Base-by-base conservation (phyloP, 2,797 vertebrate genomes). In the Arnoldichthys spilopterus region DNA sequence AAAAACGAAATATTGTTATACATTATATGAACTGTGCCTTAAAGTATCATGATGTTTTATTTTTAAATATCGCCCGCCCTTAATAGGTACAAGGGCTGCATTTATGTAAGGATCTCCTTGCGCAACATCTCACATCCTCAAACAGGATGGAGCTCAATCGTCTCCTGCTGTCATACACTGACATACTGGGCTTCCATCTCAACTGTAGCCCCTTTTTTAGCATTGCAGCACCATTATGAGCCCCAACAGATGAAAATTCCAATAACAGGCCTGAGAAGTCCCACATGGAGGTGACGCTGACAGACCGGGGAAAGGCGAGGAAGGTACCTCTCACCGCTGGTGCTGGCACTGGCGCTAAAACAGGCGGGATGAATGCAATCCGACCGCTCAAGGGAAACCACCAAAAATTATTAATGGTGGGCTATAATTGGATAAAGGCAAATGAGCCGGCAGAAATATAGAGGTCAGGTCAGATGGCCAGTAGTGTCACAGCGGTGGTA, bases 281-380 rank as follows among this genome's bases (percentile, higher is more conserved):
- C 88, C 91, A 90, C 81, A 86, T 88, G 88, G 83, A 47, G 79
- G 47, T 86, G 81, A 86, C 0, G 88, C 85, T 92, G 92, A 93
- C 92, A 91, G 87, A 86, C 81, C 69, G 71, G 89, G 89, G 90
- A 74, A 88, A 84, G n/a, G 72, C 82, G 51, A 76, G 81, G 72
- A 81, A 18, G 43, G 72, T 77, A 78, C 63, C 76, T 81, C 76
- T 74, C 75, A 68, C 32, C 47, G 59, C 72, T 78, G 82, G 78
- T 84, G 62, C 76, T 82, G 83, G 77, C 82, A 59, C 76, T 82
- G 83, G 77, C 82, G 85, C 83, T 81, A 56, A 83, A 51, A 78
- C 80, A 24, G 20, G 72, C 74, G 82, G 83, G 86, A 82, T 82
- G 66, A 85, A 87, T 80, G 77, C 78, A 80, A 61, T 75, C 82